Evolutionary conservation across 2,113 vertebrate species (phyloP).

Genomic region (Hemiprocne comata): DNA sequence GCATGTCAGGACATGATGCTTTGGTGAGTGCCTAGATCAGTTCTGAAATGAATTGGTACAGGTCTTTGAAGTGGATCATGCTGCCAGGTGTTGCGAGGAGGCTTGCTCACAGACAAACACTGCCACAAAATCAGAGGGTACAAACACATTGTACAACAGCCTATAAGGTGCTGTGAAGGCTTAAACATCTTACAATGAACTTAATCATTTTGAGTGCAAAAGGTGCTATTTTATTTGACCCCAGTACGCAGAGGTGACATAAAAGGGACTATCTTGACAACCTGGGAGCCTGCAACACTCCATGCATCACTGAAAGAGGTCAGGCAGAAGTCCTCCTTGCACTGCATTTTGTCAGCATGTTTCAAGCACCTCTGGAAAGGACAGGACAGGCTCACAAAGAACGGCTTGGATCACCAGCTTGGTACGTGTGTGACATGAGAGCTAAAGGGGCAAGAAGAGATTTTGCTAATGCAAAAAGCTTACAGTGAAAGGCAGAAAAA

Average conservation of each 20-base stretch:
- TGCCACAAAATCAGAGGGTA: accelerated
- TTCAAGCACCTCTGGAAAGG: neutral
- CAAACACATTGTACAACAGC: neutral
- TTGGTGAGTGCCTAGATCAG: neutral
- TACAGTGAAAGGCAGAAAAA: neutral
- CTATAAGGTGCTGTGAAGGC: accelerated
- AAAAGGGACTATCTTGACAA: neutral
- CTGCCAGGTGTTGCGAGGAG: accelerated
- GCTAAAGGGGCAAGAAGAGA: neutral
- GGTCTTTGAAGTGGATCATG: neutral
- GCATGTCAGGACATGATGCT: accelerated
- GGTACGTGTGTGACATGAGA: accelerated
- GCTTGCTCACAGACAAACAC: neutral
- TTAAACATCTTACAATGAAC: neutral
- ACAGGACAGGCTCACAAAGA: neutral
- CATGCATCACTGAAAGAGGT: neutral
- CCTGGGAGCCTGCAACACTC: neutral
- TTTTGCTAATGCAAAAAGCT: slow-evolving; percentile 8
- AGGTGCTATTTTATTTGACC: neutral
- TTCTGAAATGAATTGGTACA: neutral
- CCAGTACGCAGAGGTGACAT: neutral
- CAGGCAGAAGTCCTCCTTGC: neutral
- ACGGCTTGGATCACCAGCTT: neutral
- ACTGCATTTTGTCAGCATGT: neutral
- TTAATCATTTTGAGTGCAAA: neutral